Base-by-base conservation (phyloP, 1,140 invertebrate genomes). In the Lordiphosa stackelbergi region DNA sequence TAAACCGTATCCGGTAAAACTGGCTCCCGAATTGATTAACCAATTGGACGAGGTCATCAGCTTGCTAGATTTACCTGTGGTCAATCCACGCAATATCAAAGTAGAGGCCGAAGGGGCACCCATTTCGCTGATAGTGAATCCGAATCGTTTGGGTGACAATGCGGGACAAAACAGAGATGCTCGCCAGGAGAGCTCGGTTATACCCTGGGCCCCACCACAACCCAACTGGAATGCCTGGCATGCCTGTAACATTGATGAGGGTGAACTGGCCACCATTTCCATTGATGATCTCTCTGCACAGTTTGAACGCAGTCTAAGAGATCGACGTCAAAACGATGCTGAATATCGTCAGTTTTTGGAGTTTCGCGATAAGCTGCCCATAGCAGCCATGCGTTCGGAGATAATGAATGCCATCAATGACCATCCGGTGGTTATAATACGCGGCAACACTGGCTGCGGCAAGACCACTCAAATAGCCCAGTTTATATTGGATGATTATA, bases 181-280 rank as follows among this genome's bases (percentile, higher is more conserved):
- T 12, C 52, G 63, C 0, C 62, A 61, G 19, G 64, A 63, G 28
- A 46, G 22, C 6, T 37, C 77, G 0, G 94, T 97, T 0, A 95
- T 99, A 10, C 92, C 96, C 2, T 99, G 97, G 97, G 95, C 96
- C 2, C 98, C 98, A 1, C 97, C 97, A 0, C 92, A 94, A 64
- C 91, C 91, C 8, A 99, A 99, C 88, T 99, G 97, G 97, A 98
- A 99, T 89, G 93, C 97, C 6, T 99, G 97, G 97, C 94, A 92
- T 19, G 93, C 92, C 0, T 96, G 95, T 75, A 98, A 98, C 85
- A 98, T 99, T 74, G 97, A 98, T 73, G 96, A 97, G 85, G 96
- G 93, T 47, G 95, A 95, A 7, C 88, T 99, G 38, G 95, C 97
- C 2, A 91, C 91, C 6, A 91, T 92, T 0, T 89, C 90, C 4